Evolutionary conservation across 2,797 vertebrate species (phyloP).

Genomic region (Falco berigora): DNA sequence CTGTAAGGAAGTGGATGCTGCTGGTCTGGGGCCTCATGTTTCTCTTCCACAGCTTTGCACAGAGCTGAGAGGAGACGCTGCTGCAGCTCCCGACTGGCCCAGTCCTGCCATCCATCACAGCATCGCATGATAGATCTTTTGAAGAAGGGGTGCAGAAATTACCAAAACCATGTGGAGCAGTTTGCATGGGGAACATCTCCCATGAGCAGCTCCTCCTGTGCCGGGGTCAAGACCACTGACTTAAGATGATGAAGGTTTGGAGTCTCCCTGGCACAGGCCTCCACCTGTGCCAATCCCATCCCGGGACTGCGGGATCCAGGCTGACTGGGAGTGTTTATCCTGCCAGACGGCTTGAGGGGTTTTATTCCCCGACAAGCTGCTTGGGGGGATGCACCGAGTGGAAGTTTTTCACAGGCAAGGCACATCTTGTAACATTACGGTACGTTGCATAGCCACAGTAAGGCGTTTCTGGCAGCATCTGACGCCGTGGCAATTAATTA

Average conservation of each 20-base stretch:
- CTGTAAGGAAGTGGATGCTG: not conserved
- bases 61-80: not conserved
- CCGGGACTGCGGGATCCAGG: not conserved
- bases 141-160: not conserved
- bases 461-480: not conserved
- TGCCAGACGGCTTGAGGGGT: not conserved
- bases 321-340: not conserved
- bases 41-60: not conserved
- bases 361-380: not conserved
- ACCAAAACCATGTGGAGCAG: not conserved
- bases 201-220: not conserved
- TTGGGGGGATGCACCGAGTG: not conserved
- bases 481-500: not conserved
- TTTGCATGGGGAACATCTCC: not conserved
- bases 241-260: not conserved
- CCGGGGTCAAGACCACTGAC: not conserved
- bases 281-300: not conserved
- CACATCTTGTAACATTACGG: not conserved
- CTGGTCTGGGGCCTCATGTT: not conserved
- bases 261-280: not conserved
- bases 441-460: rapidly evolving
- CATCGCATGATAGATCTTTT: not conserved
- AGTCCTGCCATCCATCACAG: rapidly evolving
- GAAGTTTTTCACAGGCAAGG: not conserved
- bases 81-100: not conserved